phyloP scores from a whole-genome alignment of 2,797 vertebrate genomes.

The Dallia pectoralis region DNA sequence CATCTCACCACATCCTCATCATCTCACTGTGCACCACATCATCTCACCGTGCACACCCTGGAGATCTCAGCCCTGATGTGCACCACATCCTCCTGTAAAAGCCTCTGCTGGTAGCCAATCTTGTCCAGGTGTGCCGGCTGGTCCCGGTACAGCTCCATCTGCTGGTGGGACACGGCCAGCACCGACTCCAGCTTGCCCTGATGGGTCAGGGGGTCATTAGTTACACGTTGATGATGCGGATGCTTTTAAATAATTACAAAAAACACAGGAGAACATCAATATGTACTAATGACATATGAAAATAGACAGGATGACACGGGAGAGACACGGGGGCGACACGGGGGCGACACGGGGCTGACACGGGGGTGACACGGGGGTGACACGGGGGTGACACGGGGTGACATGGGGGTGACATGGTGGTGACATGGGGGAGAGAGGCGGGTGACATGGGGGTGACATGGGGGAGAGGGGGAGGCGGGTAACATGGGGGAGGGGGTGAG shows the following conservation, averaged over 20 bases:
- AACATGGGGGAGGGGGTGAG: too few relatives aligned
- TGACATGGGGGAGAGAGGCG: background rate
- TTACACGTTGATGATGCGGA: too few relatives aligned
- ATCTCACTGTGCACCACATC: too few relatives aligned
- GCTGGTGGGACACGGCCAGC: slow-evolving; percentile 88
- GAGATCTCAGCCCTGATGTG: slow-evolving; percentile 92
- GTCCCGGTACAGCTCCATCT: slow-evolving; percentile 92
- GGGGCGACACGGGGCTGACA: background rate
- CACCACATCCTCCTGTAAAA: slow-evolving; percentile 94
- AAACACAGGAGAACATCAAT: too few relatives aligned
- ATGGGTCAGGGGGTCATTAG: background rate
- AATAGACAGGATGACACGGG: background rate
- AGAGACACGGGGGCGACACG: background rate
- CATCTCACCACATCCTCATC: too few relatives aligned
- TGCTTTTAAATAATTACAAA: too few relatives aligned
- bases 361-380: background rate
- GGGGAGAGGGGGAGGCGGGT: too few relatives aligned
- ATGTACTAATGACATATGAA: background rate
- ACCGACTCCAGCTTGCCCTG: slow-evolving; percentile 94
- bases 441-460: background rate
- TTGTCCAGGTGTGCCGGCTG: slow-evolving; percentile 87
- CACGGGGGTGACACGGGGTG: background rate
- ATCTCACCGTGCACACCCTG: slow-evolving; percentile 82
- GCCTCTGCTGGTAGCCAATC: slow-evolving; percentile 90
- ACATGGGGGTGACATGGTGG: background rate